These are phyloP conservation scores for Drosophila anomalipes DNA, from an alignment of 2,888 invertebrate genomes.

Conservation along the genomic window DNA sequence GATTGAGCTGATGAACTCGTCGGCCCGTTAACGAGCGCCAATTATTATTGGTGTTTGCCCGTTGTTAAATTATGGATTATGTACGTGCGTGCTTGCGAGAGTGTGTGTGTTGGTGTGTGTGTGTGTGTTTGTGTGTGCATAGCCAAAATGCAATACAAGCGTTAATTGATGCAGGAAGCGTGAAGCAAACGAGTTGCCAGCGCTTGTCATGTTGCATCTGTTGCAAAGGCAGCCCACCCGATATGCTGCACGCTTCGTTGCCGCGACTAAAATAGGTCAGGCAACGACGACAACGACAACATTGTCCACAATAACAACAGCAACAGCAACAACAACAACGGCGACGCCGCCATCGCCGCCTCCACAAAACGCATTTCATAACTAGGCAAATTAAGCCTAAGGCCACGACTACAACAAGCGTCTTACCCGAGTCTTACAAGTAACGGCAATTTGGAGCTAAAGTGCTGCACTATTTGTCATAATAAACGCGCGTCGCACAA, in stretches of 20 bases:
- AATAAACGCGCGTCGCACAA: constrained; percentile 71
- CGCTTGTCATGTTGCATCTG: constrained; percentile 65
- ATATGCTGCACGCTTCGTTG: constrained; percentile 53
- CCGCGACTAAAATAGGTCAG: constrained; percentile 69
- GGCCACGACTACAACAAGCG: constrained; percentile 63
- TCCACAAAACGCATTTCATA: constrained; percentile 77
- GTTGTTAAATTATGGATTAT: constrained; percentile 66
- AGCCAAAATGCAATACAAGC: constrained; percentile 45
- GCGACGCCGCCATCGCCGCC: constrained; percentile 43
- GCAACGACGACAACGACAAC: constrained; percentile 52
- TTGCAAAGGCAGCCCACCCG: constrained; percentile 57
- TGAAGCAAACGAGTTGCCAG: constrained; percentile 66
- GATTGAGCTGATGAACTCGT: constrained; percentile 67
- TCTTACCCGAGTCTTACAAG: constrained; percentile 54
- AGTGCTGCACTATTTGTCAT: constrained; percentile 80
- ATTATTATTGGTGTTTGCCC: constrained; percentile 53
- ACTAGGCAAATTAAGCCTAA: constrained; percentile 79
- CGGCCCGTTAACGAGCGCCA: constrained; percentile 59
- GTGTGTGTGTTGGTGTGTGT: background rate
- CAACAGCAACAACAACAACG: constrained; percentile 8
- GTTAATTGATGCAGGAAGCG: constrained; percentile 80
- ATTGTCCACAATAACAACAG: constrained; percentile 2
- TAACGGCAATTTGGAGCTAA: constrained; percentile 76
- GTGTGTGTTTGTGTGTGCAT: constrained; percentile 8
- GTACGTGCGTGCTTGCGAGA: constrained; percentile 12